Percentiles rank a stretch among this genome's conserved stretches.
phyloP scores from a whole-genome alignment of 2,113 vertebrate species.

The Tragulus kanchil region DNA sequence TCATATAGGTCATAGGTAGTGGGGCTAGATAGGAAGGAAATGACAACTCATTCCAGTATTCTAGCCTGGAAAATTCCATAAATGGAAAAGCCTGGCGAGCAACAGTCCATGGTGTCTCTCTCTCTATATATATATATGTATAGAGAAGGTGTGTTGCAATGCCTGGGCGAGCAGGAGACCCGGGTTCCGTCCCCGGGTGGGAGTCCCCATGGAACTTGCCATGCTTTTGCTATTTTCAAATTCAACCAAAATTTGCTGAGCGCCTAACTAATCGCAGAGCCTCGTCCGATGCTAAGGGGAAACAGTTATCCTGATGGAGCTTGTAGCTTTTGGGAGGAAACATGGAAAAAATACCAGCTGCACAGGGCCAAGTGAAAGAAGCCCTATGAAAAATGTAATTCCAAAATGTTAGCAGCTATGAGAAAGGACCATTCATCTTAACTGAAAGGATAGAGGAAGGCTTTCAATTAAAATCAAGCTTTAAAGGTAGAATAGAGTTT shows the following conservation, averaged over 20 bases:
- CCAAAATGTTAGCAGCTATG: not conserved
- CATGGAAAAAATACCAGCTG: not conserved
- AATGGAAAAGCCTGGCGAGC: too few relatives aligned
- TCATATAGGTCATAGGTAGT: not conserved
- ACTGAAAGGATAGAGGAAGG: not conserved
- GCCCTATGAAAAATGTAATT: not conserved
- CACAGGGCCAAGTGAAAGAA: not conserved
- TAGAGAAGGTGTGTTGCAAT: too few relatives aligned
- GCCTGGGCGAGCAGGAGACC: too few relatives aligned
- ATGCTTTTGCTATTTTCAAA: not conserved
- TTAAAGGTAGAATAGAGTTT: not conserved
- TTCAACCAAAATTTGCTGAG: not conserved
- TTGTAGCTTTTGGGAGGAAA: not conserved
- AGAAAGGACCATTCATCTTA: not conserved
- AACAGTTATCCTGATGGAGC: not conserved
- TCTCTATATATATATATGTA: too few relatives aligned
- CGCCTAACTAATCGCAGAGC: not conserved
- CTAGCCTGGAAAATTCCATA: too few relatives aligned
- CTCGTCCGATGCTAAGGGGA: not conserved
- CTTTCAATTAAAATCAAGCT: not conserved
- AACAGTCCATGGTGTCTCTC: too few relatives aligned
- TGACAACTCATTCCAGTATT: too few relatives aligned
- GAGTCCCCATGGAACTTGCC: too few relatives aligned
- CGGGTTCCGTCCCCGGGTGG: too few relatives aligned
- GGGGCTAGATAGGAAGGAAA: not conserved